Evolutionary conservation across 2,113 vertebrate species (phyloP).

Genomic region (Callopanchax toddi): DNA sequence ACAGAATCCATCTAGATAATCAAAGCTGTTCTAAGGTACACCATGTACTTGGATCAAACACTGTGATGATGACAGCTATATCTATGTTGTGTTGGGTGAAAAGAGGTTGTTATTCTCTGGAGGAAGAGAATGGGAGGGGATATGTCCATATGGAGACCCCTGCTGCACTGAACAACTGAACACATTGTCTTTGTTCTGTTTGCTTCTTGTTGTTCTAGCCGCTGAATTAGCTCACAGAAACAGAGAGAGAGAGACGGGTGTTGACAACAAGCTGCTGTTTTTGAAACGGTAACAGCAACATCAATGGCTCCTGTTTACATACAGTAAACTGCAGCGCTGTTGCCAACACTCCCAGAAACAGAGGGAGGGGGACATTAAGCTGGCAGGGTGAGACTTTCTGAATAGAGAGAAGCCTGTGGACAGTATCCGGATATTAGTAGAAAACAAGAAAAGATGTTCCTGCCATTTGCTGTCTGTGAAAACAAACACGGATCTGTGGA

Average conservation of each 20-base stretch:
- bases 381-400: constrained; percentile 30
- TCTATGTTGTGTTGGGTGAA: constrained; percentile 37
- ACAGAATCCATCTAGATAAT: constrained; percentile 6
- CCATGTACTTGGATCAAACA: constrained; percentile 24
- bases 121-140: constrained; percentile 65
- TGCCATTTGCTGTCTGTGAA: constrained; percentile 48
- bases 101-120: constrained; percentile 65
- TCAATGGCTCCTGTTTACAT: constrained; percentile 38
- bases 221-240: constrained; percentile 73
- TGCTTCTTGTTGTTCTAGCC: constrained; percentile 70
- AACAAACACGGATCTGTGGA: constrained; percentile 54
- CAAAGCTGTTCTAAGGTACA: not conserved
- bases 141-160: constrained; percentile 68
- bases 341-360: constrained; percentile 33
- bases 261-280: constrained; percentile 56
- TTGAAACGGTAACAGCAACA: constrained; percentile 39
- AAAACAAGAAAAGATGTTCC: constrained; percentile 43
- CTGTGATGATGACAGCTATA: constrained; percentile 48
- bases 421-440: constrained; percentile 61
- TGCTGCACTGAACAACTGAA: constrained; percentile 66
- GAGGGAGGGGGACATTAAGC: not conserved
- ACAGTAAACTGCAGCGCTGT: constrained; percentile 28
- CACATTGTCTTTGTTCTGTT: constrained; percentile 69
- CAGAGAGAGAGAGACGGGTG: constrained; percentile 35
- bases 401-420: constrained; percentile 37